Base-by-base conservation (phyloP, 2,113 vertebrate species). In the Quiscalus mexicanus region DNA sequence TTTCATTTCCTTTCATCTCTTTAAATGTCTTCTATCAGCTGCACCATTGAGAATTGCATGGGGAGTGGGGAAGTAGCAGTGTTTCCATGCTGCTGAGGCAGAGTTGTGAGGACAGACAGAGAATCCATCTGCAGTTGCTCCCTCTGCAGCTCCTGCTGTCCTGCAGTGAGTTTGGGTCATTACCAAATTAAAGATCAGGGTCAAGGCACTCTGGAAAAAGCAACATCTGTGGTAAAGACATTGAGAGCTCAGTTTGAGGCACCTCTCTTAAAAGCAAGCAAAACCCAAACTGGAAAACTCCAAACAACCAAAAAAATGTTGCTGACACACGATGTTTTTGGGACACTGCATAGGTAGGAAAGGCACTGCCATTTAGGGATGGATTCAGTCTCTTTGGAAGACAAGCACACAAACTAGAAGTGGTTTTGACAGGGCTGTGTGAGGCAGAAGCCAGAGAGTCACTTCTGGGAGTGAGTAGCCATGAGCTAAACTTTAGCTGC, bases 1-100 rank as follows among this genome's bases (percentile, higher is more conserved):
- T 81, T 92, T 90, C 37, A 69, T 95, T 97, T 91, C 60, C 53
- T 86, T 86, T 95, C n/a, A 56, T 92, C 71, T 71, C 49, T 94
- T 94, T 81, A 71, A 93, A 81, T 64, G 65, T 68, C 86, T 90
- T 88, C 18, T 45, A 60, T 91, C 9, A 6, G 84, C 83, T 78
- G 88, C 64, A 53, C 68, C 5, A 0, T 8, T 93, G 86, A 52
- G 89, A 84, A 55, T 64, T 93, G 79, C 63, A 21, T 39, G 42
- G 73, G 44, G 70, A 84, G 63, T 2, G 2, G 59, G 63, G 76
- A 90, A 88, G 65, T 22, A 49, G 59, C 47, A 50, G 44, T 42
- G 33, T 83, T 90, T 94, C 87, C 58, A 12, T 28, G 49, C 78
- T 85, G 70, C 45, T 0, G 3, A 90, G 74, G 71, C 78, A 80